Base-by-base conservation (phyloP, 2,888 invertebrate genomes). In the Drosophila parthenogenetica region DNA sequence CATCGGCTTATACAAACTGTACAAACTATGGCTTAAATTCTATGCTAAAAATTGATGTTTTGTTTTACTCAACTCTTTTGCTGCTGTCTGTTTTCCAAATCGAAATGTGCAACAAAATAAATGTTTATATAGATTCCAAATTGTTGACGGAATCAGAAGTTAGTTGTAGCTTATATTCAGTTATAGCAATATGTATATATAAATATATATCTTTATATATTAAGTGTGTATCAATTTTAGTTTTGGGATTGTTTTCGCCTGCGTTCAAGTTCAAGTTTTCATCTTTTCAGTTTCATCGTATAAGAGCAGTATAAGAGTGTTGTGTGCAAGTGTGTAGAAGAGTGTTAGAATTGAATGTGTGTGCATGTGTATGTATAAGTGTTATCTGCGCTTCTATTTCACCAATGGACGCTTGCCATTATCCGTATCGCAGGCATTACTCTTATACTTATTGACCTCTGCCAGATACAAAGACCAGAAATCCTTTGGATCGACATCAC, bases 391-490 rank as follows among this genome's bases (percentile, higher is more conserved):
- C 17, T 49, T 39, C 94, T 95, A 98, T 95, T 98, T 98, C 69
- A 98, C 97, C 72, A 98, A 94, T 8, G 98, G 97, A 83, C 98
- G 94, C 48, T 97, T 97, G 92, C 97, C 98, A 76, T 96, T 94
- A 90, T 98, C 98, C 85, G 97, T 97, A 92, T 98, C 97, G 92
- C 98, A 98, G 72, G 97, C 97, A 58, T 97, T 96, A 91, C 97
- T 97, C 90, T 97, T 96, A 91, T 98, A 98, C 90, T 96, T 96
- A 90, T 97, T 96, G 16, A 98, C 98, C 94, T 98, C 98, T 69
- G 96, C 96, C 95, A 98, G 95, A 91, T 98, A 98, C 25, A 97
- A 94, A 0, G 97, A 96, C 98, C 98, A 98, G 13, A 98, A 97
- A 92, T 98, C 98, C 90, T 96, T 96, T 0, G 95, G 95, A 73